A percentile compares a stretch with the other conserved stretches of the same genome.
Evolutionary conservation across 1,140 invertebrate species (phyloP).

Genomic region (Zophobas atratus): DNA sequence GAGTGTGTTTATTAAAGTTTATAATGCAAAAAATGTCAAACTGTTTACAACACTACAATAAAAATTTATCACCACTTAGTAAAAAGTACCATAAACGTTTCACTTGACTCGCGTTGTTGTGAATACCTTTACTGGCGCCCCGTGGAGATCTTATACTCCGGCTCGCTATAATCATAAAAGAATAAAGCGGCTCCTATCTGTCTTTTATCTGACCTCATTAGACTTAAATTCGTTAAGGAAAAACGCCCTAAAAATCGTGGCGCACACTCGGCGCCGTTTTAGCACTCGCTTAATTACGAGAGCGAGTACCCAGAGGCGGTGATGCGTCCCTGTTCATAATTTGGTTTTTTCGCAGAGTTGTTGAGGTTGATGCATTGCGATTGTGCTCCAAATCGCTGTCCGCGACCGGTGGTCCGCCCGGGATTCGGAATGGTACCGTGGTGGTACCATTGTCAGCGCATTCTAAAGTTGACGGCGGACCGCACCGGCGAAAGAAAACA

Average conservation of each 20-base stretch:
- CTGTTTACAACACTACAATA: conserved; percentile 35
- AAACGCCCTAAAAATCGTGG: not conserved
- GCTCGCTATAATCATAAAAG: conserved; percentile 29
- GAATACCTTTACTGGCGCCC: conserved; percentile 34
- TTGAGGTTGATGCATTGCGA: conserved; percentile 54
- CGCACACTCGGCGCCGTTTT: not conserved
- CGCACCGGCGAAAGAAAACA: conserved; percentile 48
- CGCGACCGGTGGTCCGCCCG: conserved; percentile 57
- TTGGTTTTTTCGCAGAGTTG: not conserved
- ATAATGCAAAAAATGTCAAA: conserved; percentile 41
- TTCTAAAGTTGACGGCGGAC: conserved; percentile 57
- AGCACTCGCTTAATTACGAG: not conserved
- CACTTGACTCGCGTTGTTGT: conserved; percentile 32
- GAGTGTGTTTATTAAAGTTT: conserved; percentile 35
- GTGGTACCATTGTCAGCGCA: conserved; percentile 60
- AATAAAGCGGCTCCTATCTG: conserved; percentile 33
- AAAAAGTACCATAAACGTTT: conserved; percentile 37
- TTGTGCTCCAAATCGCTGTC: conserved; percentile 53
- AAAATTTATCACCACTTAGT: conserved; percentile 43
- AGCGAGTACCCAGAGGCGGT: not conserved
- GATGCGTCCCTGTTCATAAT: not conserved
- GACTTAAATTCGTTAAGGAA: conserved; percentile 17
- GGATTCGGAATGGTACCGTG: conserved; percentile 53
- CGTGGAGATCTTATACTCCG: conserved; percentile 25
- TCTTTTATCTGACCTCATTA: conserved; percentile 38